Conservation (phyloP, 2,888 invertebrate species). For the Oscheius sp. region DNA sequence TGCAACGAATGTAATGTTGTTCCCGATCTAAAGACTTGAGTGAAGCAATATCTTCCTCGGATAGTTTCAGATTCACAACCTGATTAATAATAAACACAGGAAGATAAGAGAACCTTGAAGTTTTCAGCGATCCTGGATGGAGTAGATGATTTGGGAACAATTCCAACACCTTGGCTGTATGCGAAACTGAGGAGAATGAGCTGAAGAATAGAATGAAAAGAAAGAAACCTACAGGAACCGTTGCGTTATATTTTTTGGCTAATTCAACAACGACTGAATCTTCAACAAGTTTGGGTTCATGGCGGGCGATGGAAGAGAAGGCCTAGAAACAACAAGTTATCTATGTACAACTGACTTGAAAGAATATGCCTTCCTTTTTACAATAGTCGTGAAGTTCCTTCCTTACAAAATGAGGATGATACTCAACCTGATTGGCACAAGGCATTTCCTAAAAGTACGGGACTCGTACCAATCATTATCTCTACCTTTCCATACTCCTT, state of each 20-base stretch:
- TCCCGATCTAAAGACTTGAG: constrained; percentile 50
- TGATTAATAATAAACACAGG: constrained; percentile 43
- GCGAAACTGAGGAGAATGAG: constrained; percentile 79
- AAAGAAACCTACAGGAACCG: constrained; percentile 44
- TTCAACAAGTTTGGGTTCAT: constrained; percentile 73
- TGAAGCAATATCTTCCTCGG: constrained; percentile 50
- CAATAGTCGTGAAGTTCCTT: constrained; percentile 70
- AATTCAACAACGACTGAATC: constrained; percentile 77
- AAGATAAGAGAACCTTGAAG: constrained; percentile 43
- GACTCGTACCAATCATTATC: neutral
- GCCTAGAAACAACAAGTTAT: constrained; percentile 67
- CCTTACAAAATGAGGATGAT: constrained; percentile 72
- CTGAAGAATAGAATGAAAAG: constrained; percentile 32
- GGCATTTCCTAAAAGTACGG: constrained; percentile 28
- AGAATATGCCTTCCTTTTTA: constrained; percentile 70
- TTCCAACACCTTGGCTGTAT: constrained; percentile 78
- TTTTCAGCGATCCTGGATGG: constrained; percentile 61
- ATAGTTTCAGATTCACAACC: constrained; percentile 43
- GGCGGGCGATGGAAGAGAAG: constrained; percentile 72
- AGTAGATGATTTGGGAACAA: constrained; percentile 67
- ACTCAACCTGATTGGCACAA: constrained; percentile 70
- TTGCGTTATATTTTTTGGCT: constrained; percentile 74
- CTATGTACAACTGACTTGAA: constrained; percentile 57
- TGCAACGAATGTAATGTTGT: constrained; percentile 50
- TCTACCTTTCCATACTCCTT: constrained; percentile 52